Evolutionary conservation across 53 echinoderm and acorn worm genomes (phyloP), one percentile per base, ranked within the genome.

Genomic region (Patiria pectinifera): DNA sequence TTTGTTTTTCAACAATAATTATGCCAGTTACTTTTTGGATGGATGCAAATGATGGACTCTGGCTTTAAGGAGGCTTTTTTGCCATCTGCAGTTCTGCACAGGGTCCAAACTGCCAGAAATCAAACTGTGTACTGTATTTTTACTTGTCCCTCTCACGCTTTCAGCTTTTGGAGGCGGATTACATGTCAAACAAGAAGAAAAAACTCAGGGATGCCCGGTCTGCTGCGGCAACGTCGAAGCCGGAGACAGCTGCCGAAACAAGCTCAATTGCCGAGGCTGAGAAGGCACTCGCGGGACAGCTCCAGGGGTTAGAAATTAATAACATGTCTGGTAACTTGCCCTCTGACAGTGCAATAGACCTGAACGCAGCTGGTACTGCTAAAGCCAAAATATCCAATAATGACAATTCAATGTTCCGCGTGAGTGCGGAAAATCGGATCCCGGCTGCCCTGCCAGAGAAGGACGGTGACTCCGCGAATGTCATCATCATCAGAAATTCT

Each of bases 151-250:
- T 19, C 26, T 69, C 59, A 16, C 4, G 13, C 21, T 77, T 19
- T 43, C 69, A 90, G 90, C 90, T 90, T 66, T 22, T 90, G 80
- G 90, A 90, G 23, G 90, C 80, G 4, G 82, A 81, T 48, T 90
- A 90, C 48, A 1, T 4, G 10, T 26, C 59, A 6, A 43, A 85
- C 69, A 62, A 48, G 58, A 6, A 71, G 23, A 78, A 63, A 14
- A 25, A 69, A 15, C 69, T 10, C 45, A 78, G 77, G 47, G 43
- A 86, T 59, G 0, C 12, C 21, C 66, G 12, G 12, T n/a, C 48
- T 26, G 15, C 48, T 23, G 23, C 58, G 13, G 2, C 53, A 53
- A 26, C 77, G 49, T 14, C 45, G 60, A 59, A 48, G 8, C 11
- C 82, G 62, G 90, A 82, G 85, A 14, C 86, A 0, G 59, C 13